Percentiles rank a stretch among this genome's conserved stretches.
phyloP scores from a whole-genome alignment of 2,888 invertebrate species.

The Lasioglossum pauxillum region DNA sequence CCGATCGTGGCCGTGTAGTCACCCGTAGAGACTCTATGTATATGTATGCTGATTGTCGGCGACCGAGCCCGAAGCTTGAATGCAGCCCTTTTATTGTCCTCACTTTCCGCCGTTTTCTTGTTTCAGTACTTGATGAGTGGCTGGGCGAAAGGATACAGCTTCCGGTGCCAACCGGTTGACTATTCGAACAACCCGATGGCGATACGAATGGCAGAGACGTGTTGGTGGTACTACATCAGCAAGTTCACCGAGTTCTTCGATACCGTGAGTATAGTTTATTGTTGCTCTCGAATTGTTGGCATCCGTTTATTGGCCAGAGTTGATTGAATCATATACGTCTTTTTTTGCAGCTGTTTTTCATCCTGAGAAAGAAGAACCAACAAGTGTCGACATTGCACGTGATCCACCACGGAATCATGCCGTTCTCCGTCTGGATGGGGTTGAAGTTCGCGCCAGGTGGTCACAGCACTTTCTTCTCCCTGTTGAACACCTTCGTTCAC shows the following conservation, averaged over 20 bases:
- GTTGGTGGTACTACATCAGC: constrained; percentile 99
- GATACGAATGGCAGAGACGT: constrained; percentile 95
- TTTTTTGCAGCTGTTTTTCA: constrained; percentile 91
- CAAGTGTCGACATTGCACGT: constrained; percentile 98
- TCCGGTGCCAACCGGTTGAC: constrained; percentile 96
- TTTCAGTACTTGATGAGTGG: constrained; percentile 94
- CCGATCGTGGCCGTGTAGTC: constrained; percentile 43
- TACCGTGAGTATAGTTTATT: constrained; percentile 88
- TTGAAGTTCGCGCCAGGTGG: constrained; percentile 98
- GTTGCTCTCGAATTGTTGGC: neutral
- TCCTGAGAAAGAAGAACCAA: constrained; percentile 96
- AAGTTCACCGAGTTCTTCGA: constrained; percentile 99
- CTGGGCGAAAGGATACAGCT: constrained; percentile 96
- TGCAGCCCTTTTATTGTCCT: constrained; percentile 45
- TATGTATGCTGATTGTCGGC: neutral
- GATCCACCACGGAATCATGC: constrained; percentile 98
- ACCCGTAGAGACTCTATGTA: neutral
- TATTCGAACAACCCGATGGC: constrained; percentile 92
- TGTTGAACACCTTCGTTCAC: constrained; percentile 97
- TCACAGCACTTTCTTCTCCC: constrained; percentile 98
- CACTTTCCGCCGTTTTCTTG: constrained; percentile 51
- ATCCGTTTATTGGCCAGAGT: neutral
- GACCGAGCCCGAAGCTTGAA: neutral
- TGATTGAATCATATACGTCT: neutral
- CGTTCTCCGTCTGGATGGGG: constrained; percentile 97